Evolutionary conservation across 2,113 vertebrate genomes (phyloP).

Genomic region (Rhinolophus sinicus): DNA sequence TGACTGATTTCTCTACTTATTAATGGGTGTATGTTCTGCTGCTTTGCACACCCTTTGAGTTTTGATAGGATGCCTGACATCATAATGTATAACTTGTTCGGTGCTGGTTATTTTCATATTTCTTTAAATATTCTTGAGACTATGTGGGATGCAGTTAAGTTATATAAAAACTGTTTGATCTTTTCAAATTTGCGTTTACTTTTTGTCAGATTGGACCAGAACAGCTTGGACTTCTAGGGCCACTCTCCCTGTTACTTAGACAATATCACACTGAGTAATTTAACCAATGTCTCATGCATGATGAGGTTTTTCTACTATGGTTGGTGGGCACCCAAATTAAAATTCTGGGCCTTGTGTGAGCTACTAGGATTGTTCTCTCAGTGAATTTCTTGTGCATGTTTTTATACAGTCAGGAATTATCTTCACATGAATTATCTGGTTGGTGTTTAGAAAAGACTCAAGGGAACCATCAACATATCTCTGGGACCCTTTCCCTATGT

Average conservation of each 20-base stretch:
- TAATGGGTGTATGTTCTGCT: background rate
- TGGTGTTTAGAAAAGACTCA: background rate
- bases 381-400: background rate
- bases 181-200: background rate
- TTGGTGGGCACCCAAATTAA: background rate
- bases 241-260: background rate
- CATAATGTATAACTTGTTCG: background rate
- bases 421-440: background rate
- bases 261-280: background rate
- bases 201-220: background rate
- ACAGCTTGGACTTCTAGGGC: background rate
- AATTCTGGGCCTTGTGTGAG: background rate
- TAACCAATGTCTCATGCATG: background rate
- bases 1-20: background rate
- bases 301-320: background rate
- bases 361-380: background rate
- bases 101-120: background rate
- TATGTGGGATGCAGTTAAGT: background rate
- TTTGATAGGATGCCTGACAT: background rate
- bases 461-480: background rate
- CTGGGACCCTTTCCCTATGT: background rate
- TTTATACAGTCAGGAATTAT: background rate
- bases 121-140: background rate
- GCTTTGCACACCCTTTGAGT: background rate
- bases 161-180: background rate